phyloP scores from a whole-genome alignment of 2,113 vertebrate genomes.

The Motacilla alba region DNA sequence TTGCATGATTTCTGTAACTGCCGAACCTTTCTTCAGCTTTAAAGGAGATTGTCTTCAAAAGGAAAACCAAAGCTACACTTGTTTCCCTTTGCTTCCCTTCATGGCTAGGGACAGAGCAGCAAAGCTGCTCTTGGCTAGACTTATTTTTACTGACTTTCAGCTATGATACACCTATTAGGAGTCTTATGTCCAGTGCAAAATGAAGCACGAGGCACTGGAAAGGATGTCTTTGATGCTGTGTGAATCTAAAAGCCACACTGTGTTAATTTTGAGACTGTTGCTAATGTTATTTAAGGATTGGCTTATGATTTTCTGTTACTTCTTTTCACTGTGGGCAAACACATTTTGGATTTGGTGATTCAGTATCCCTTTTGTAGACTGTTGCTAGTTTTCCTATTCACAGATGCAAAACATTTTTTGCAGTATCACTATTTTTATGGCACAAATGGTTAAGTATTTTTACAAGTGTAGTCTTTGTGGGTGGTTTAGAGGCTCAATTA shows the following conservation, averaged over 20 bases:
- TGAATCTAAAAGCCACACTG: neutral
- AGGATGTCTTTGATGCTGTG: neutral
- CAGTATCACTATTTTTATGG: neutral
- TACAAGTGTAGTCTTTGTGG: slow-evolving; percentile 10
- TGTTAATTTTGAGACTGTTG: neutral
- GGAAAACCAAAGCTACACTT: neutral
- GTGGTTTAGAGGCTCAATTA: slow-evolving; percentile 41
- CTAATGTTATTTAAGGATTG: neutral
- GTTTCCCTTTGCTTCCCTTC: neutral
- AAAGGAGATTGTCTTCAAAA: neutral
- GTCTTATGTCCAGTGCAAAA: neutral
- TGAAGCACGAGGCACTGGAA: neutral
- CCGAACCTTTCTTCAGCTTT: neutral
- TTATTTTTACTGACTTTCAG: neutral
- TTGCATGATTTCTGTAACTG: neutral
- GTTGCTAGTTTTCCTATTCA: neutral
- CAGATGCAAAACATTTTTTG: neutral
- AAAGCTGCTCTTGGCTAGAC: neutral
- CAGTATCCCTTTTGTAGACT: neutral
- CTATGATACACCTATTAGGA: neutral
- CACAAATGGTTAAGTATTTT: slow-evolving; percentile 10
- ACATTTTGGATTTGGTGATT: neutral
- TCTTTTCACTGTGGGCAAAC: neutral
- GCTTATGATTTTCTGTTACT: neutral
- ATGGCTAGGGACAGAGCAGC: neutral